phyloP scores from a whole-genome alignment of 2,888 invertebrate species.

The Chloromyia formosa region DNA sequence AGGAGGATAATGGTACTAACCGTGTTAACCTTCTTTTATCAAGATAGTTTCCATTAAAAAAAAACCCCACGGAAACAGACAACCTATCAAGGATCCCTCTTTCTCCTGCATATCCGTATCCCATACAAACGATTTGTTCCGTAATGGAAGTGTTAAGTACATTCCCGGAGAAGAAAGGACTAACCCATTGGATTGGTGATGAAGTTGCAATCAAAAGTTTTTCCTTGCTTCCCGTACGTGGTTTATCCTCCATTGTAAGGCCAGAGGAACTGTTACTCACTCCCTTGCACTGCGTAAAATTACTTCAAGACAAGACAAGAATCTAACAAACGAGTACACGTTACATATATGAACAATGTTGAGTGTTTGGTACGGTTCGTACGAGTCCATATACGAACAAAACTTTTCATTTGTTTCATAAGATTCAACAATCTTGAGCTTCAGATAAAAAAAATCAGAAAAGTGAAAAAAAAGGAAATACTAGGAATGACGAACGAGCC shows the following conservation, averaged over 20 bases:
- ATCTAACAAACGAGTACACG: too few species aligned
- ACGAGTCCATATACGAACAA: conserved; percentile 3
- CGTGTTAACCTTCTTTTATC: too few species aligned
- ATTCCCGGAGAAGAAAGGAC: conserved; percentile 1
- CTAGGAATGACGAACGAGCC: neutral
- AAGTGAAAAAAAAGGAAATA: too few species aligned
- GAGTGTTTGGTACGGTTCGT: too few species aligned
- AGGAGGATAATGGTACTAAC: too few species aligned
- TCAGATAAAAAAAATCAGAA: neutral
- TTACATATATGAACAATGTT: too few species aligned
- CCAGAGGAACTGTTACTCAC: conserved; percentile 20
- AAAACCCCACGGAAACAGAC: too few species aligned
- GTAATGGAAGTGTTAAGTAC: neutral
- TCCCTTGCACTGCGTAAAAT: conserved; percentile 25
- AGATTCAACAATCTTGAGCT: conserved; percentile 19
- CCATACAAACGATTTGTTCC: too few species aligned
- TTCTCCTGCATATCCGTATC: too few species aligned
- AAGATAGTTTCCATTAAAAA: too few species aligned
- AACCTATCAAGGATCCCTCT: too few species aligned
- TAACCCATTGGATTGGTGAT: conserved; percentile 22
- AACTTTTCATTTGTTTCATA: conserved; percentile 25
- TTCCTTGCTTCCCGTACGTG: conserved; percentile 19
- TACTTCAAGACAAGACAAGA: conserved; percentile 24
- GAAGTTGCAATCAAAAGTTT: conserved; percentile 40
- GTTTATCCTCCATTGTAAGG: conserved; percentile 8